These are phyloP conservation scores for Amblyteles armatorius DNA, from an alignment of 2,888 invertebrate genomes.

Conservation along the genomic window DNA sequence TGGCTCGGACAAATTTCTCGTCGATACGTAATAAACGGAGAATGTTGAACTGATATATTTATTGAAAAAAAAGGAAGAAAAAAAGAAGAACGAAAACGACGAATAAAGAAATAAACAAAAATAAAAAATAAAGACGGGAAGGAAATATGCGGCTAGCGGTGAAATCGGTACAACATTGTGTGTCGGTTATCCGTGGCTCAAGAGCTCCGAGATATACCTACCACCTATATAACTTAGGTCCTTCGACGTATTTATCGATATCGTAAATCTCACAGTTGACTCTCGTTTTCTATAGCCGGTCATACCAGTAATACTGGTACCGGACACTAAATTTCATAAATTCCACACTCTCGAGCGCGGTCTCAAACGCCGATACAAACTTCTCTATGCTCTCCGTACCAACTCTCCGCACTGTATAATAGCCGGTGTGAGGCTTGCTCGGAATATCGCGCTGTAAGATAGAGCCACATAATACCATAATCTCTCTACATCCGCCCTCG, in stretches of 20 bases:
- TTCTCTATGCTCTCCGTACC: constrained; percentile 24
- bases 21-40: constrained; percentile 51
- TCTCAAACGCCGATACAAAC: constrained; percentile 40
- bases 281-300: constrained; percentile 67
- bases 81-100: not conserved
- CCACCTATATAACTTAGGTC: constrained; percentile 61
- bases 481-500: constrained; percentile 57
- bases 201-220: constrained; percentile 54
- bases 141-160: constrained; percentile 50
- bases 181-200: constrained; percentile 50
- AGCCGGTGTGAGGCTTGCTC: constrained; percentile 16
- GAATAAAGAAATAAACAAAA: not conserved
- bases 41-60: constrained; percentile 11
- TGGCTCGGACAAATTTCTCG: constrained; percentile 57
- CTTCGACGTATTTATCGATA: constrained; percentile 70
- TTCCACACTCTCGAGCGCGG: constrained; percentile 52
- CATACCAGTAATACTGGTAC: constrained; percentile 65
- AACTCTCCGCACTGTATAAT: constrained; percentile 39
- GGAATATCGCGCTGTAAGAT: constrained; percentile 30
- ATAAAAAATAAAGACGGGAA: not conserved
- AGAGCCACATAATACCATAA: constrained; percentile 37
- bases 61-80: not conserved
- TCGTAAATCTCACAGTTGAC: constrained; percentile 69
- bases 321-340: constrained; percentile 67
- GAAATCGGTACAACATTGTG: constrained; percentile 67